Evolutionary conservation across 2,797 vertebrate species (phyloP).

Genomic region (Molossus alvarezi): DNA sequence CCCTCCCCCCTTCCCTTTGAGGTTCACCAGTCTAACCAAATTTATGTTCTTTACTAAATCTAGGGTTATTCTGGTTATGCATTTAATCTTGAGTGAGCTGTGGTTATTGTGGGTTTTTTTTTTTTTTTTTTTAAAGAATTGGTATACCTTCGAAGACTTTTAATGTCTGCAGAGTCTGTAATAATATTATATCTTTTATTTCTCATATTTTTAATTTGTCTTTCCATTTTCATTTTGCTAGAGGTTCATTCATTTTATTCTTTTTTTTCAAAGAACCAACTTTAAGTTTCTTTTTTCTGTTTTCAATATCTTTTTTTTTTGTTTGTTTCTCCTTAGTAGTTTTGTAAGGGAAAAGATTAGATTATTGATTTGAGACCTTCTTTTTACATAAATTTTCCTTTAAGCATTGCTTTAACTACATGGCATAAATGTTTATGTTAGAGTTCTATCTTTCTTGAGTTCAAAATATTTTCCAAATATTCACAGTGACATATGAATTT

Average conservation of each 20-base stretch:
- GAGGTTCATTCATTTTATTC: not conserved
- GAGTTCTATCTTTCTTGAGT: not conserved
- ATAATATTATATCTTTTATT: not conserved
- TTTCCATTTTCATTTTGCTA: not conserved
- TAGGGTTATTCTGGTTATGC: not conserved
- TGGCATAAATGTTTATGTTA: not conserved
- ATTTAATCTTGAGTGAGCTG: not conserved
- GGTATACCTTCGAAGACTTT: not conserved
- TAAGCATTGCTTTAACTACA: not conserved
- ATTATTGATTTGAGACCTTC: not conserved
- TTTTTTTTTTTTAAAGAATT: not conserved
- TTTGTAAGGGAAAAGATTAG: not conserved
- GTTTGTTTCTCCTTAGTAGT: not conserved
- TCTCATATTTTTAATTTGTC: not conserved
- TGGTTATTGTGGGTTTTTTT: not conserved
- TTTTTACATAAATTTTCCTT: not conserved
- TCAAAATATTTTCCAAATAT: slow-evolving; percentile 21
- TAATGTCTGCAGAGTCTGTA: not conserved
- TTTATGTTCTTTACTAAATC: not conserved
- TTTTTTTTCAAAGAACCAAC: not conserved
- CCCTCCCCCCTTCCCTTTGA: no score
- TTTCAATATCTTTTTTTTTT: not conserved
- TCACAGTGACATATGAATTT: not conserved
- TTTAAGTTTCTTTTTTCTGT: not conserved
- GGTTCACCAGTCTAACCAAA: no score